Evolutionary conservation across 1,140 invertebrate genomes (phyloP).

Genomic region (Parapsyche elsis): DNA sequence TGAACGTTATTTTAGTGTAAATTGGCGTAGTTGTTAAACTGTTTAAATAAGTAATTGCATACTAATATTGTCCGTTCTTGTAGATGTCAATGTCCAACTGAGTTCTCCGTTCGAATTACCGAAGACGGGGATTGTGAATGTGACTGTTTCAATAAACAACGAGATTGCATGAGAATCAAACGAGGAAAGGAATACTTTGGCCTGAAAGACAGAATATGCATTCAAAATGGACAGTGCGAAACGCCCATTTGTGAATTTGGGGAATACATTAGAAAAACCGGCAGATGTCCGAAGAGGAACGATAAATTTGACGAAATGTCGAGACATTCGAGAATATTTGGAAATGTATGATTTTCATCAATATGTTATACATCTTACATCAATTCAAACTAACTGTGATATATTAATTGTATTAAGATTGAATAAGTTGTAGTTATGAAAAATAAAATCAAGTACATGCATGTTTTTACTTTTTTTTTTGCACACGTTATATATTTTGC

Average conservation of each 20-base stretch:
- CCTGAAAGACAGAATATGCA: constrained; percentile 75
- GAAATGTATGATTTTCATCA: constrained; percentile 5
- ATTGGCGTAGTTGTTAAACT: background rate
- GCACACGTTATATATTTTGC: no score
- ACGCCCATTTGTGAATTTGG: constrained; percentile 77
- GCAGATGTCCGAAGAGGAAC: constrained; percentile 71
- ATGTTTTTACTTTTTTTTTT: constrained; percentile 27
- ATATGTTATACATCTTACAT: constrained; percentile 19
- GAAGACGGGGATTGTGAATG: constrained; percentile 73
- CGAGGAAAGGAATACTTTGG: constrained; percentile 78
- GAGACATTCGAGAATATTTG: constrained; percentile 38
- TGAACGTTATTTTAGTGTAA: no score
- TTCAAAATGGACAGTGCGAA: constrained; percentile 73
- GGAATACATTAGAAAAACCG: constrained; percentile 70
- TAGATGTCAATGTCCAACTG: constrained; percentile 80
- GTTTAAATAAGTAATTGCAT: background rate
- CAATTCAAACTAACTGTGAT: constrained; percentile 39
- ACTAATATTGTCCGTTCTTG: constrained; percentile 48
- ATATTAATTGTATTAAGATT: constrained; percentile 35
- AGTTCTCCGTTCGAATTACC: constrained; percentile 71
- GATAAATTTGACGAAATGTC: constrained; percentile 44
- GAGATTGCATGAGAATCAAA: constrained; percentile 74
- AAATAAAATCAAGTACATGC: constrained; percentile 25
- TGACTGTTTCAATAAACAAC: constrained; percentile 74
- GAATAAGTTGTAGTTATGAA: constrained; percentile 17